Evolutionary conservation across 2,113 vertebrate genomes (phyloP), one percentile per base, ranked within the genome.

Genomic region (Archilochus colubris): DNA sequence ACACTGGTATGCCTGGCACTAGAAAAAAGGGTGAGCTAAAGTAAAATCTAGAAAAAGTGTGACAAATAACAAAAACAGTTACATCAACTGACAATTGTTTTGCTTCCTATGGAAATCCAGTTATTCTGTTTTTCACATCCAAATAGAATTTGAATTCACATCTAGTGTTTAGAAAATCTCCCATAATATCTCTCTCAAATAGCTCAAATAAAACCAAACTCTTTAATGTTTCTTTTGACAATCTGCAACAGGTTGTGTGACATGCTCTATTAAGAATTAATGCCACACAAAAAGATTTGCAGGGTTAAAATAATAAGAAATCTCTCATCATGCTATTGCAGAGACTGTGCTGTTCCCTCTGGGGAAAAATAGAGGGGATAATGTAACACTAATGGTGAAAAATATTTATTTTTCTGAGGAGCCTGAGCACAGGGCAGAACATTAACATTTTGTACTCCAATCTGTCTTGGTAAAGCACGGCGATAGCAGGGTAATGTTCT

Each of bases 361-460:
- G 82, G 85, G 66, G 87, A 91, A 58, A 89, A 87, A 89, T 64
- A 69, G 63, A 48, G 54, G 36, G 57, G 31, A 72, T 91, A 95
- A 88, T 88, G 74, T 58, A 80, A 86, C 50, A 86, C 15, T 82
- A 80, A 87, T 77, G 48, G 33, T 78, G 61, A 87, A 63, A 89
- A 89, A 73, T 74, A 16, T 23, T 21, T 9, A 14, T 69, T 64
- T 62, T 90, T 54, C 27, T 79, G 66, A 67, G 57, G 54, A 59
- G 14, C 66, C 64, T 80, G 59, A 78, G 33, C 50, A 69, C 63
- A 81, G 64, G n/a, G 58, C 64, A 57, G 55, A 86, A 62, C 77
- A 55, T 54, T 78, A 77, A 81, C 46, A 51, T 92, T 86, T 90
- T 88, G 51, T 83, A 40, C 68, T 90, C 23, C 33, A 31, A 50